Conservation (phyloP, 2,888 invertebrate species). For the Sesia apiformis region DNA sequence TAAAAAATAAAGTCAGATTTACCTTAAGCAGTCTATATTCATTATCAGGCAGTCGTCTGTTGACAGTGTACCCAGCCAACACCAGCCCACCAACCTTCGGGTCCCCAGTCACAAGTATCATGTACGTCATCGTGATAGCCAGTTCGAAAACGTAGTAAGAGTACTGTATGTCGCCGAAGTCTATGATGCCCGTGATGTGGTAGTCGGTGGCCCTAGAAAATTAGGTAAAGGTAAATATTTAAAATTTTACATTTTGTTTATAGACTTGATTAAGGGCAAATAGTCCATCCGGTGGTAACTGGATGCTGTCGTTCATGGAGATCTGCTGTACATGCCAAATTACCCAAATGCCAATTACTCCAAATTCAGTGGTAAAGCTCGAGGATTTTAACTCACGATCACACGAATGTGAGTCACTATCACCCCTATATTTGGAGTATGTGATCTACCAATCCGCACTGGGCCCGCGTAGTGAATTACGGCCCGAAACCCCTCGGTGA, state of each 20-base stretch:
- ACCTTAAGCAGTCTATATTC: conserved; percentile 82
- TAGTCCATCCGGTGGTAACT: not conserved
- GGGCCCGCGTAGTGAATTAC: no score
- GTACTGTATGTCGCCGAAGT: conserved; percentile 88
- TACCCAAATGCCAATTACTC: no score
- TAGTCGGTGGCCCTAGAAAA: conserved; percentile 55
- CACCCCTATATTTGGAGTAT: no score
- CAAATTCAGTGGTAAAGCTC: not conserved
- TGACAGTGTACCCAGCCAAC: conserved; percentile 83
- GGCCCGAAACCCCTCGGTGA: no score
- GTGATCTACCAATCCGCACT: no score
- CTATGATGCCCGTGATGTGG: conserved; percentile 82
- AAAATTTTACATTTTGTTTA: not conserved
- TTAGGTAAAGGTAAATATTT: not conserved
- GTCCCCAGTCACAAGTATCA: conserved; percentile 80
- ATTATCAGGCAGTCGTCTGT: conserved; percentile 71
- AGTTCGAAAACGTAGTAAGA: conserved; percentile 88
- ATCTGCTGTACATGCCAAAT: not conserved
- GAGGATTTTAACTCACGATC: not conserved
- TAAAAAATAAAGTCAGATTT: conserved; percentile 2
- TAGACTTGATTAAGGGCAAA: not conserved
- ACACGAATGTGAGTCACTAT: no score
- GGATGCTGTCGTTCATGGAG: no score
- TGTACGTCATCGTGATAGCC: conserved; percentile 86
- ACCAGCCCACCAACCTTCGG: conserved; percentile 78